Conservation (phyloP, 2,888 invertebrate species). For the Drosophila lacicola region DNA sequence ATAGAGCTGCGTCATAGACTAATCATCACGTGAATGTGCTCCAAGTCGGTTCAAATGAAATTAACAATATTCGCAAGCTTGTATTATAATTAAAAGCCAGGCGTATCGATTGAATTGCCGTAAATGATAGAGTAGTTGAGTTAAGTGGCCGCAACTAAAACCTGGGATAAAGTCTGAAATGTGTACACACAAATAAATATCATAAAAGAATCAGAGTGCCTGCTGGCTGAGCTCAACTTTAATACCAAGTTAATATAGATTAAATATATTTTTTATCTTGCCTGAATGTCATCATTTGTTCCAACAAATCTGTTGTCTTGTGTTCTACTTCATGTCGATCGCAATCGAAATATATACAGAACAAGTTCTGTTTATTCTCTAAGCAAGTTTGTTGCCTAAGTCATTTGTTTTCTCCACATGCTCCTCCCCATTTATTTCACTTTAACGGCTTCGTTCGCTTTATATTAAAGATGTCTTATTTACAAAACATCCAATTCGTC, state of each 20-base stretch:
- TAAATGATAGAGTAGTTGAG: constrained; percentile 7
- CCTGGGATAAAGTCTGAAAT: neutral
- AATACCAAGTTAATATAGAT: neutral
- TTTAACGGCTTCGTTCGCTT: constrained; percentile 15
- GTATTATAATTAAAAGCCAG: neutral
- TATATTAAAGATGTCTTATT: constrained; percentile 55
- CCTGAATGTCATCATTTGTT: neutral
- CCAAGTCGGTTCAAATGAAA: constrained; percentile 3
- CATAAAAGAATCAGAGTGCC: neutral
- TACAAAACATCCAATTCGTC: constrained; percentile 73
- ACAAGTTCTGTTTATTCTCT: constrained; percentile 16
- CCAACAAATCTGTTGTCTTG: neutral
- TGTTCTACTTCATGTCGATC: constrained; percentile 8
- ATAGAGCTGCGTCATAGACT: constrained; percentile 34
- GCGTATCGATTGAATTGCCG: constrained; percentile 10
- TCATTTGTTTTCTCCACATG: constrained; percentile 44
- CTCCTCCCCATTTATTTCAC: neutral
- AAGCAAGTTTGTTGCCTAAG: constrained; percentile 44
- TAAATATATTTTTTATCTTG: neutral
- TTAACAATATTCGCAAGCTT: constrained; percentile 10
- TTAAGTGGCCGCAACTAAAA: constrained; percentile 3
- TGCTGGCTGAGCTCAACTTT: neutral
- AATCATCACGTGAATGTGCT: constrained; percentile 40
- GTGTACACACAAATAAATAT: neutral
- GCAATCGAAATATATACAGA: constrained; percentile 2